Evolutionary conservation across 2,888 invertebrate genomes (phyloP).

Genomic region (Oxyteleia sp.): DNA sequence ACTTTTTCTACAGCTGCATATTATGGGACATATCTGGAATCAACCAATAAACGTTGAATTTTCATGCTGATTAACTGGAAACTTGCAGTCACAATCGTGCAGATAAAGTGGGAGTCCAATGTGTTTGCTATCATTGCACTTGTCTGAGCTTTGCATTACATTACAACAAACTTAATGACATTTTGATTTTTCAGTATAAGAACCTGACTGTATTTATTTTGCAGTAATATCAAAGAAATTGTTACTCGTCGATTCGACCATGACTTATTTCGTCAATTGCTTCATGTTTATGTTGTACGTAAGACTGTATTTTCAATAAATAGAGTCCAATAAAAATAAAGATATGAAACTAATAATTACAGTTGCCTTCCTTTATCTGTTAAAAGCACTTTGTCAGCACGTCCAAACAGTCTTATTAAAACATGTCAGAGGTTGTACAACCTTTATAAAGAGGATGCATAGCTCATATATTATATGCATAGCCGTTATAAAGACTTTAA

Average conservation of each 20-base stretch:
- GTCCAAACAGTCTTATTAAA: too few species aligned
- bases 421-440: too few species aligned
- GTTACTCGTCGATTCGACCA: background rate
- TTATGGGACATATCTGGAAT: too few species aligned
- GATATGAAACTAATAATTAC: background rate
- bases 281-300: slow-evolving; percentile 43
- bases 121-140: slow-evolving; percentile 28
- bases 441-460: too few species aligned
- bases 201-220: slow-evolving; percentile 58
- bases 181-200: slow-evolving; percentile 18
- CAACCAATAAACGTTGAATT: background rate
- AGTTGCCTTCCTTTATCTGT: too few species aligned
- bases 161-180: slow-evolving; percentile 25
- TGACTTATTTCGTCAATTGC: slow-evolving; percentile 35
- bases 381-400: too few species aligned
- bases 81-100: background rate
- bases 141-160: slow-evolving; percentile 46
- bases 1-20: background rate
- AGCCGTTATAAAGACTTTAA: too few species aligned
- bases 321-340: slow-evolving; percentile 37
- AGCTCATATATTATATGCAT: too few species aligned
- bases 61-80: background rate
- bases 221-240: slow-evolving; percentile 47
- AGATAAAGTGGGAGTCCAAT: background rate
- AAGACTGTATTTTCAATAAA: slow-evolving; percentile 70